Percentiles rank a stretch among this genome's conserved stretches.
These are phyloP conservation scores for Uloborus plumipes DNA, from an alignment of 2,888 invertebrate species.

Conservation along the genomic window DNA sequence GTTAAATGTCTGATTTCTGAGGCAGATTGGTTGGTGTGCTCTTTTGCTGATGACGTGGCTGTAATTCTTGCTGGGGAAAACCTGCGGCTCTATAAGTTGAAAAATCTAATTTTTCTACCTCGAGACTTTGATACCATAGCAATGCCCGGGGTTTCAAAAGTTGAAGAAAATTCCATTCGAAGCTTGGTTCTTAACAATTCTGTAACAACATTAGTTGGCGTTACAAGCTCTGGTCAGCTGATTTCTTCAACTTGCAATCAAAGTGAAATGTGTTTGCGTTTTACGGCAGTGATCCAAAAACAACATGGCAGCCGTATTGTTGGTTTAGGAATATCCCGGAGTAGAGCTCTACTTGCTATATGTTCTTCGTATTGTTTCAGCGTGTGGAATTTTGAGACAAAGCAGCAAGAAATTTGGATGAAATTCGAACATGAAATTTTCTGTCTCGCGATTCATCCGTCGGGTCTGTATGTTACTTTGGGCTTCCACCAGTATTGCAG, in stretches of 20 bases:
- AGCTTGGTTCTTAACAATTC: constrained; percentile 1
- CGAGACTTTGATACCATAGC: neutral
- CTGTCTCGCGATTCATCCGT: constrained; percentile 28
- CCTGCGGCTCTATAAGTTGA: constrained; percentile 7
- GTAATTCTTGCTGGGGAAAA: constrained; percentile 26
- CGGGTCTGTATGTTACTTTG: constrained; percentile 31
- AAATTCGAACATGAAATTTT: constrained; percentile 16
- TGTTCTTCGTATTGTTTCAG: constrained; percentile 12
- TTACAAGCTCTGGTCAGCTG: constrained; percentile 21
- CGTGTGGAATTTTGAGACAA: constrained; percentile 42
- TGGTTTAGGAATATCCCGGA: constrained; percentile 18
- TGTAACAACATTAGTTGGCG: neutral
- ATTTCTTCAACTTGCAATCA: no score
- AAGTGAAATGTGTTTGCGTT: neutral
- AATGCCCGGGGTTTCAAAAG: constrained; percentile 7
- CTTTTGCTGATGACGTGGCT: constrained; percentile 7
- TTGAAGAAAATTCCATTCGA: neutral
- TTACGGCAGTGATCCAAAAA: neutral
- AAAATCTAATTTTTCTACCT: constrained; percentile 9
- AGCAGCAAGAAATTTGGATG: constrained; percentile 25
- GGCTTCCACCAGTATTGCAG: constrained; percentile 15
- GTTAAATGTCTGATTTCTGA: neutral
- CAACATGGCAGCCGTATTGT: constrained; percentile 21
- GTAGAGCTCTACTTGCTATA: constrained; percentile 25
- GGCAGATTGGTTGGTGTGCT: constrained; percentile 13